These are phyloP conservation scores for Erpobdella octoculata DNA, from an alignment of 2,888 invertebrate genomes.

Conservation along the genomic window DNA sequence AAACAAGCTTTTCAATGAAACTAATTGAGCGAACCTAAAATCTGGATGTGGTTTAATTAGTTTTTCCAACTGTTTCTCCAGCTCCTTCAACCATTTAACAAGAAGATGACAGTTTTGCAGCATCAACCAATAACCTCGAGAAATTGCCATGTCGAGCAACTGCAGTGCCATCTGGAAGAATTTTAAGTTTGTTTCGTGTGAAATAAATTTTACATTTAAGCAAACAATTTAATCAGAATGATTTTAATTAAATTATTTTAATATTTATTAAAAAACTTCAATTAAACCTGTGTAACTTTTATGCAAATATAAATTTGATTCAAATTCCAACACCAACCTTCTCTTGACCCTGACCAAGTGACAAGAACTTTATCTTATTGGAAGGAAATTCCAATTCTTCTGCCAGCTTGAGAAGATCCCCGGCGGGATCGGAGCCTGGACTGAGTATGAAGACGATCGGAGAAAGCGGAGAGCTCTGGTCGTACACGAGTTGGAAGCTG, in stretches of 20 bases:
- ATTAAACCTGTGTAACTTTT: not conserved
- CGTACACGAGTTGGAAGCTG: slow-evolving; percentile 73
- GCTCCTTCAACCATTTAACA: slow-evolving; percentile 66
- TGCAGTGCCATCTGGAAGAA: slow-evolving; percentile 60
- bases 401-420: slow-evolving; percentile 53
- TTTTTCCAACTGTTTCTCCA: slow-evolving; percentile 76
- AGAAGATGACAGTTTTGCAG: slow-evolving; percentile 84
- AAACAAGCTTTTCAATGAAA: too few relatives aligned
- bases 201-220: too few relatives aligned
- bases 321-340: slow-evolving; percentile 44
- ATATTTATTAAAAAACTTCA: not conserved
- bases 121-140: slow-evolving; percentile 77
- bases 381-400: slow-evolving; percentile 52
- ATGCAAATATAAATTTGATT: not conserved
- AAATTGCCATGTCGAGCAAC: slow-evolving; percentile 51
- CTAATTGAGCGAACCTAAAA: slow-evolving; percentile 65
- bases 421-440: slow-evolving; percentile 54
- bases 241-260: not conserved
- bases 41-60: slow-evolving; percentile 76
- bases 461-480: slow-evolving; percentile 69
- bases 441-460: slow-evolving; percentile 54
- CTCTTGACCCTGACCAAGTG: slow-evolving; percentile 55
- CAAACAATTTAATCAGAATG: not conserved
- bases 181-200: too few relatives aligned
- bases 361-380: slow-evolving; percentile 52